Percentiles rank a stretch among this genome's conserved stretches.
Evolutionary conservation across 2,797 vertebrate species (phyloP).

Genomic region (Heterohyrax brucei): DNA sequence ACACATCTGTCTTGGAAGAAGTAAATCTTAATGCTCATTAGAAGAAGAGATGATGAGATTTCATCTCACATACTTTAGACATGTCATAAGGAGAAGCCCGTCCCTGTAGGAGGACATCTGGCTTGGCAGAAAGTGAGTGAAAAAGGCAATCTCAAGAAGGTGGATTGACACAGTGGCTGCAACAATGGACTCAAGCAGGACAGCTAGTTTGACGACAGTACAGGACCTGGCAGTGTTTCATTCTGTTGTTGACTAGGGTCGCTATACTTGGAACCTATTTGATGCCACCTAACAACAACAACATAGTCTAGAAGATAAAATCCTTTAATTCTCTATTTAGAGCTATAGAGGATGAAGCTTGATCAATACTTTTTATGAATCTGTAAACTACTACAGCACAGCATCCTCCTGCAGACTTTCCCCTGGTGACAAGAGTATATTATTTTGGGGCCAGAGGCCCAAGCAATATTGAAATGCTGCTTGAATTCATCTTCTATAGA

Average conservation of each 20-base stretch:
- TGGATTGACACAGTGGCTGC: background rate
- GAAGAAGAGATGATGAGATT: background rate
- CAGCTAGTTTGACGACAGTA: background rate
- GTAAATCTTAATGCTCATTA: background rate
- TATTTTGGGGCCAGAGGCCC: conserved; percentile 83
- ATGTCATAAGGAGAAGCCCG: background rate
- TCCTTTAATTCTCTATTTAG: conserved; percentile 84
- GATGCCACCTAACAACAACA: background rate
- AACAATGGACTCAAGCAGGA: background rate
- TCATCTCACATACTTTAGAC: background rate
- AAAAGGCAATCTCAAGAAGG: background rate
- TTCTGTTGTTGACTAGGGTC: background rate
- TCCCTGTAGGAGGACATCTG: background rate
- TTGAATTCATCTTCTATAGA: conserved; percentile 86
- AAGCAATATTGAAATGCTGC: conserved; percentile 84
- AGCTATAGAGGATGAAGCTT: conserved; percentile 81
- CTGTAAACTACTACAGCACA: conserved; percentile 83
- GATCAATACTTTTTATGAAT: conserved; percentile 83
- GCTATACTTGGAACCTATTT: background rate
- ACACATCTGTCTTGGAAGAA: background rate
- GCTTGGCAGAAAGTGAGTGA: background rate
- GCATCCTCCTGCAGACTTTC: conserved; percentile 74
- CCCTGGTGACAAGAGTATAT: conserved; percentile 79
- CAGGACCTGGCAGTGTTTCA: background rate
- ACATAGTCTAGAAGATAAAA: conserved; percentile 76